These are phyloP conservation scores for Takifugu ocellatus DNA, from an alignment of 2,797 vertebrate species.

Conservation along the genomic window DNA sequence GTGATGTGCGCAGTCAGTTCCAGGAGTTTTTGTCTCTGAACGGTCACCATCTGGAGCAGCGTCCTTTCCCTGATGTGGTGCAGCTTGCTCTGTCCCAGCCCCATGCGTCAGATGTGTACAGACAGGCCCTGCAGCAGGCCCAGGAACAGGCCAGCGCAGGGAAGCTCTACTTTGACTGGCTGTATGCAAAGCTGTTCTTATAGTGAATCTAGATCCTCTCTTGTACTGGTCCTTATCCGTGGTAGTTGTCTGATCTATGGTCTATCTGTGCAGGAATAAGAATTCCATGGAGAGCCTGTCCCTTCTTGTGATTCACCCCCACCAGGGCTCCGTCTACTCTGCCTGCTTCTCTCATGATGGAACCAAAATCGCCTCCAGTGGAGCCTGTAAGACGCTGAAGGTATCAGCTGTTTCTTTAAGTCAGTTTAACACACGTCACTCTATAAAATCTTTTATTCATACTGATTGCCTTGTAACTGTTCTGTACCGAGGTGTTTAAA, in stretches of 20 bases:
- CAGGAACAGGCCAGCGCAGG: conserved; percentile 70
- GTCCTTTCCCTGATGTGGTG: conserved; percentile 88
- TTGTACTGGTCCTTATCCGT: not conserved
- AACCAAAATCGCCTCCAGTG: conserved; percentile 89
- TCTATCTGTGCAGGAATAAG: conserved; percentile 82
- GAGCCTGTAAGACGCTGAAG: conserved; percentile 87
- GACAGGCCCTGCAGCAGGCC: conserved; percentile 82
- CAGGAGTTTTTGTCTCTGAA: conserved; percentile 96
- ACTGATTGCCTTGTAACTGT: not conserved
- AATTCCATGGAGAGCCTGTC: conserved; percentile 83
- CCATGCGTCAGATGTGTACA: conserved; percentile 85
- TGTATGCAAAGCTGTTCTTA: conserved; percentile 75
- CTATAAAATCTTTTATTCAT: too few species aligned
- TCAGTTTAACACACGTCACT: too few species aligned
- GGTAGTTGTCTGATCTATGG: not conserved
- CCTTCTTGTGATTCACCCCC: conserved; percentile 89
- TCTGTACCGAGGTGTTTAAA: conserved; percentile 83
- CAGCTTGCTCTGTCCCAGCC: conserved; percentile 92
- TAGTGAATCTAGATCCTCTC: not conserved
- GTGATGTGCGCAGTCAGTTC: conserved; percentile 86
- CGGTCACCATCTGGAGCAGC: conserved; percentile 89
- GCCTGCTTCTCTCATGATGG: conserved; percentile 92
- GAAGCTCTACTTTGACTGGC: conserved; percentile 88
- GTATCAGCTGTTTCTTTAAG: conserved; percentile 51
- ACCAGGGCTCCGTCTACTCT: conserved; percentile 87